Base-by-base conservation (phyloP, 2,888 invertebrate species). In the Rhingia rostrata region DNA sequence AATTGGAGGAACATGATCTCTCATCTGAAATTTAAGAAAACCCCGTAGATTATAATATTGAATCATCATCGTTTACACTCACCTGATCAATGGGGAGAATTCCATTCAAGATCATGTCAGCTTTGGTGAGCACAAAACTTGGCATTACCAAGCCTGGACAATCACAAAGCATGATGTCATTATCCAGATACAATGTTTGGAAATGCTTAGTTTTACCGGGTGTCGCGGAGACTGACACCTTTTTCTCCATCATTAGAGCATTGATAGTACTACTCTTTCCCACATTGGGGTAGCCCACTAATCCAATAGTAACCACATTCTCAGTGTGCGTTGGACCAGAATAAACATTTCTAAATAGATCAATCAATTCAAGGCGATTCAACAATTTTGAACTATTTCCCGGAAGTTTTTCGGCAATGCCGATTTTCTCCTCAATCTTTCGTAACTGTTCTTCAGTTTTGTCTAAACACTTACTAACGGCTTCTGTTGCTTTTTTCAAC, bases 251-350 rank as follows among this genome's bases (percentile, higher is more conserved):
- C 92, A 99, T 93, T 56, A 99, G 91, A 14, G 98, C 94, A 93
- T 99, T 99, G 79, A 99, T 98, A 6, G 99, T 98, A 81, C 99
- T 99, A 91, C 99, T 99, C 92, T 99, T 99, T n/a, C 99, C 99
- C 0, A 99, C 99, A 93, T 99, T 99, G 0, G 99, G 99, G 92
- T 99, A 99, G 1, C 99, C 99, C 75, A 99, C 98, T 91, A 98
- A 93, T 6, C 98, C 98, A 75, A 98, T 94, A n/a, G 97, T 97
- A 6, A 95, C 93, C 37, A 95, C 90, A n/a, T 92, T 91, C 37
- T 91, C 88, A 30, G 92, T 91, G 89, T 90, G 91, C 90, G 93
- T 92, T 0, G 87, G 83, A 0, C 92, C 93, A 4, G 88, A 90
- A 77, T 94, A 93, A 22, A 96, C 91, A 6, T 92, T 92, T 87